Conservation (phyloP, 2,113 vertebrate genomes). For the Isurus oxyrinchus region DNA sequence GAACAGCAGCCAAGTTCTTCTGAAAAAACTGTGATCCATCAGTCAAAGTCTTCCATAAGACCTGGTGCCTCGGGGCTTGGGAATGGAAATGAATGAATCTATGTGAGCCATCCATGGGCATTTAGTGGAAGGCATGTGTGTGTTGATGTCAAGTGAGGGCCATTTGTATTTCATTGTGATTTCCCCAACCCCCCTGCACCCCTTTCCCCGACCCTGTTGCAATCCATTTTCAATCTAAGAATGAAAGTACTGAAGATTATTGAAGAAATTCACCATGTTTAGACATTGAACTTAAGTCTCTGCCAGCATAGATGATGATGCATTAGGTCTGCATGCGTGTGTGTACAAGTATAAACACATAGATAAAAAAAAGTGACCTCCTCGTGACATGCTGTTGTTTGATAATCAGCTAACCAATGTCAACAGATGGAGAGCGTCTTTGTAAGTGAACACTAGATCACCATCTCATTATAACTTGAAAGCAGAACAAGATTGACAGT, state of each 20-base stretch:
- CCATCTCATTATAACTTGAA: constrained; percentile 26
- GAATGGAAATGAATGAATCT: not conserved
- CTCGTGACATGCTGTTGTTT: constrained; percentile 16
- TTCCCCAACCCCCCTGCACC: not conserved
- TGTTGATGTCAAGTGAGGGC: not conserved
- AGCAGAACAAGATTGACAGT: constrained; percentile 2
- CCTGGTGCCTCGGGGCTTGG: not conserved
- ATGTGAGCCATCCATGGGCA: not conserved
- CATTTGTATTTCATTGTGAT: not conserved
- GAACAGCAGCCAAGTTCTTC: not conserved
- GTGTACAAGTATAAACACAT: constrained; percentile 8
- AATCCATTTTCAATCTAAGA: constrained; percentile 5
- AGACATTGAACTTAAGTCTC: constrained; percentile 11
- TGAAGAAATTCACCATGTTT: constrained; percentile 11
- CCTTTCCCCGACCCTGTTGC: not conserved
- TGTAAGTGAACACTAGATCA: constrained; percentile 26
- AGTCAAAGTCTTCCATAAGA: not conserved
- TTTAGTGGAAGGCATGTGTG: not conserved
- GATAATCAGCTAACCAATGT: constrained; percentile 29
- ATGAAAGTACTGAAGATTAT: not conserved
- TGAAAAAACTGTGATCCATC: not conserved
- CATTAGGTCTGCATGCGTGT: not conserved
- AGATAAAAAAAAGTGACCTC: constrained; percentile 16
- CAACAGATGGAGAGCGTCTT: constrained; percentile 28
- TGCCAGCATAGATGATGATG: constrained; percentile 18